These are phyloP conservation scores for Aselliscus stoliczkanus DNA, from an alignment of 2,797 vertebrate genomes.

Conservation along the genomic window DNA sequence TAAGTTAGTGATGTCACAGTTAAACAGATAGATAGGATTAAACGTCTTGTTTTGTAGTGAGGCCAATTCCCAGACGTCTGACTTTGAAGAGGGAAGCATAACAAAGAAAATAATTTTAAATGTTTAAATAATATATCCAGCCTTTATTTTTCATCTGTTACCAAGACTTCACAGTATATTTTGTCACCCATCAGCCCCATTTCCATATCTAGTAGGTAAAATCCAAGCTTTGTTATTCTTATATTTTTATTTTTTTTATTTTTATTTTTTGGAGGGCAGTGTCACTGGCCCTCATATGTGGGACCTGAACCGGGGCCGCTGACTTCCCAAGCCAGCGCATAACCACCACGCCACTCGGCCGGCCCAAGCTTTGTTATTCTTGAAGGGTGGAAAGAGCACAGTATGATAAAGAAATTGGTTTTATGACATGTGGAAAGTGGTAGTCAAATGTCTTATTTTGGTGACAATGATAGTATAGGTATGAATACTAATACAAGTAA, in stretches of 20 bases:
- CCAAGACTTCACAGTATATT: neutral
- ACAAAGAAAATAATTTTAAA: neutral
- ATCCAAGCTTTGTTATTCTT: neutral
- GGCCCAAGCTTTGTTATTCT: neutral
- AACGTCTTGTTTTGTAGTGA: neutral
- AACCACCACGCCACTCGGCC: no score
- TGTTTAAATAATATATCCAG: neutral
- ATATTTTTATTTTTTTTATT: no score
- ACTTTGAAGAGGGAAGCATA: neutral
- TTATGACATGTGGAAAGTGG: neutral
- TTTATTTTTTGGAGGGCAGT: no score
- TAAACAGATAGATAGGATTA: neutral
- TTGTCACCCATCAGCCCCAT: neutral
- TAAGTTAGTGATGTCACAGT: slow-evolving; percentile 77
- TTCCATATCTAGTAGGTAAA: neutral
- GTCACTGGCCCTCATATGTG: no score
- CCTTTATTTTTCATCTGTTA: neutral
- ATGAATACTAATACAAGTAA: neutral
- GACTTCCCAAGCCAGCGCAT: no score
- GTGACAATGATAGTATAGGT: neutral
- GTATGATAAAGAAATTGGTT: neutral
- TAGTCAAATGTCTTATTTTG: neutral
- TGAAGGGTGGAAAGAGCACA: neutral
- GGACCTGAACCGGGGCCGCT: no score
- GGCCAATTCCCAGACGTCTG: neutral